phyloP scores from a whole-genome alignment of 92 coral and sea anemone species.

The Paragorgia papillata region DNA sequence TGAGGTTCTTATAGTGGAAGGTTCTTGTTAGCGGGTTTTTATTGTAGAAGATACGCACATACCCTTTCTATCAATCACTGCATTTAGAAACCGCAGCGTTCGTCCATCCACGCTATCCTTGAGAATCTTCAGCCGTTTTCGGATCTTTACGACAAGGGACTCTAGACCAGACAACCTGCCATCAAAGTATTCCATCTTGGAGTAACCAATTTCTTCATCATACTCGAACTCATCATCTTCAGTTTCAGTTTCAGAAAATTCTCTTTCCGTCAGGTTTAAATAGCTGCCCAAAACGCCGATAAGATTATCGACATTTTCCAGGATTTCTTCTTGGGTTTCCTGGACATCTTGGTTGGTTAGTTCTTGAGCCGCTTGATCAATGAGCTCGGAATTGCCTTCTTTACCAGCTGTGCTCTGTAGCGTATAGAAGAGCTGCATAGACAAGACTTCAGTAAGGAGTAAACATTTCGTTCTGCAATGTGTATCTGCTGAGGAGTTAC shows the following conservation, averaged over 20 bases:
- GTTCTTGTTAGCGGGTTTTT: no score
- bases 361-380: slow-evolving; percentile 15
- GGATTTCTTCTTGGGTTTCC: slow-evolving; percentile 56
- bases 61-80: slow-evolving; percentile 23
- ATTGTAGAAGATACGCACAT: no score
- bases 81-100: slow-evolving; percentile 22
- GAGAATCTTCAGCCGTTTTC: slow-evolving; percentile 24
- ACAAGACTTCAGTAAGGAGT: slow-evolving; percentile 73
- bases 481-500: slow-evolving; percentile 52
- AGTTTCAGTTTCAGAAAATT: slow-evolving; percentile 23
- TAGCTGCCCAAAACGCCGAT: slow-evolving; percentile 71
- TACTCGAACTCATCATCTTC: slow-evolving; percentile 16
- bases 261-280: slow-evolving; percentile 53
- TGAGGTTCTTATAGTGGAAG: no score
- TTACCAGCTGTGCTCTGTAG: slow-evolving; percentile 55
- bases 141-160: slow-evolving; percentile 24
- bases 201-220: slow-evolving; percentile 28
- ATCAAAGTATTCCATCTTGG: slow-evolving; percentile 36
- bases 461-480: slow-evolving; percentile 65
- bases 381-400: slow-evolving; percentile 7
- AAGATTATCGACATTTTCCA: slow-evolving; percentile 70
- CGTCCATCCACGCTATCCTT: slow-evolving; percentile 35
- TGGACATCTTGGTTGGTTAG: not conserved
- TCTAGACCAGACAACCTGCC: slow-evolving; percentile 33
- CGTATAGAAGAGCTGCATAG: slow-evolving; percentile 88